Conservation (phyloP, 2,888 invertebrate species). For the Melitaea athalia region DNA sequence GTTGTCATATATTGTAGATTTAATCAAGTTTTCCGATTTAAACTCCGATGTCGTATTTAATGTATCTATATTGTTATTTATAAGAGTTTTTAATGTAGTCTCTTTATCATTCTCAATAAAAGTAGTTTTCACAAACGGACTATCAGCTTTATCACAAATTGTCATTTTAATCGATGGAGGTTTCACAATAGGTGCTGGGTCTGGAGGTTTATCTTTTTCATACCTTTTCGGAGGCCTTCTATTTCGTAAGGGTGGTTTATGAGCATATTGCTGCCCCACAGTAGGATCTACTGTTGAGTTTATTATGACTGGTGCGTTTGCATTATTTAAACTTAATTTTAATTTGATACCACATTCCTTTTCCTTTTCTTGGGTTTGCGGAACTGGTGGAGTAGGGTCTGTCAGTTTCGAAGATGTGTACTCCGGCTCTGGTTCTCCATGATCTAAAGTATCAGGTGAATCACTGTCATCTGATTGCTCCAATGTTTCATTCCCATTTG, state of each 20-base stretch:
- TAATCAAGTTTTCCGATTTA: slow-evolving; percentile 67
- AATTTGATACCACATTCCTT: slow-evolving; percentile 75
- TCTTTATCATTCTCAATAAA: slow-evolving; percentile 71
- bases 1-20: slow-evolving; percentile 77
- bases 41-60: slow-evolving; percentile 53
- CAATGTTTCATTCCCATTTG: slow-evolving; percentile 68
- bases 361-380: slow-evolving; percentile 56
- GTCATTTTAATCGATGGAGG: slow-evolving; percentile 77
- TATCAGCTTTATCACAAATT: slow-evolving; percentile 77
- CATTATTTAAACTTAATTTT: slow-evolving; percentile 75
- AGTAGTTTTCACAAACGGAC: slow-evolving; percentile 75
- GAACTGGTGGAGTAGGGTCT: slow-evolving; percentile 50
- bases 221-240: slow-evolving; percentile 74
- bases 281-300: slow-evolving; percentile 79
- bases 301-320: slow-evolving; percentile 76
- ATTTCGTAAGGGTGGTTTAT: slow-evolving; percentile 68
- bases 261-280: slow-evolving; percentile 62
- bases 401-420: slow-evolving; percentile 44
- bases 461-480: slow-evolving; percentile 68
- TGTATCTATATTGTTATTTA: slow-evolving; percentile 69
- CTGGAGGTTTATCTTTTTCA: slow-evolving; percentile 58
- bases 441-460: slow-evolving; percentile 57
- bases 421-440: slow-evolving; percentile 45
- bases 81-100: slow-evolving; percentile 62
- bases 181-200: slow-evolving; percentile 50